A percentile compares a stretch with the other conserved stretches of the same genome.
Conservation (phyloP, 2,113 vertebrate species). For the Aldabrachelys gigantea region DNA sequence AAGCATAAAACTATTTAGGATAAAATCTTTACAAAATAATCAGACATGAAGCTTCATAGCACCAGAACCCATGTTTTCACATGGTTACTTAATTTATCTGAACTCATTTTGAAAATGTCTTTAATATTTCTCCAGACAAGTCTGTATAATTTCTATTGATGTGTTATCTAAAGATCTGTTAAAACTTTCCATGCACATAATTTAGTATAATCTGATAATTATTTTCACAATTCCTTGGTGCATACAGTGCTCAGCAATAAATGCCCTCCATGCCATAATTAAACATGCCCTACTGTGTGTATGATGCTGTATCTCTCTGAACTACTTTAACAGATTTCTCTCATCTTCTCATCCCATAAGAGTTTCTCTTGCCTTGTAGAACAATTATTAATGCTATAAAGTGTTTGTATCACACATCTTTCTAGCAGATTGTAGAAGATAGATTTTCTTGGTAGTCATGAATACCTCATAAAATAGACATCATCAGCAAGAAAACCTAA, state of each 20-base stretch:
- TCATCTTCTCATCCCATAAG: background rate
- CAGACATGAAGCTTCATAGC: background rate
- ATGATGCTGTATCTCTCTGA: background rate
- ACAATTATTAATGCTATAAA: background rate
- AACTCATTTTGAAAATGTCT: background rate
- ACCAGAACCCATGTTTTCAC: background rate
- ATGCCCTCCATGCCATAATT: background rate
- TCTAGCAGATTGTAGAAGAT: slow-evolving; percentile 46
- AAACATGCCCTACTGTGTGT: background rate
- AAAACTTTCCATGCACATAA: background rate
- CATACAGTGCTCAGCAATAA: background rate
- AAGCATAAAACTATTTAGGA: background rate
- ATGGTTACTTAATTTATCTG: background rate
- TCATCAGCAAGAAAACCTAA: background rate
- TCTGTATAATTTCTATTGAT: background rate
- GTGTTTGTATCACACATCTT: background rate
- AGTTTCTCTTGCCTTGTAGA: slow-evolving; percentile 42
- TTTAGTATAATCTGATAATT: background rate
- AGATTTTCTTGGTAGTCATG: slow-evolving; percentile 40
- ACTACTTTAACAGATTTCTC: background rate
- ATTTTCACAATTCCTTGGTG: background rate
- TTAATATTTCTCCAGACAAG: background rate
- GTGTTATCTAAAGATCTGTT: background rate
- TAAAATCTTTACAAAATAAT: background rate
- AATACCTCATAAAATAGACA: slow-evolving; percentile 19